These are phyloP conservation scores for Neotoxoptera formosana DNA, from an alignment of 1,140 invertebrate genomes.

Conservation along the genomic window DNA sequence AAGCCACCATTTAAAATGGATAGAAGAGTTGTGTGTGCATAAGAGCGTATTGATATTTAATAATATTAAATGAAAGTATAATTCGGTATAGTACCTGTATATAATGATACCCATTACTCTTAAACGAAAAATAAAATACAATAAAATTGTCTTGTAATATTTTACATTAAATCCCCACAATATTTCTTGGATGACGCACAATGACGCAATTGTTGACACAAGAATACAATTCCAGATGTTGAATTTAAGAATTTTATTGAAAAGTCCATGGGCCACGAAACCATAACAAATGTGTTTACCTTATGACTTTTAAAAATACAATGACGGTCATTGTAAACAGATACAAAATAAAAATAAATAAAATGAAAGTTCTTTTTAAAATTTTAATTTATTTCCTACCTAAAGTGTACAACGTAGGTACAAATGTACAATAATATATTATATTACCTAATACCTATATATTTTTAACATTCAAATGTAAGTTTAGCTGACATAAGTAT, in stretches of 20 bases:
- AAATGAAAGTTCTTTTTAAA: background rate
- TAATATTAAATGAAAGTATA: background rate
- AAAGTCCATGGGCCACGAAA: background rate
- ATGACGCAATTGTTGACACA: background rate
- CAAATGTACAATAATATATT: background rate
- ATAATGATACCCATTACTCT: background rate
- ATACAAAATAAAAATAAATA: background rate
- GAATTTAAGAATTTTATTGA: constrained; percentile 5
- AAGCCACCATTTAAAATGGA: background rate
- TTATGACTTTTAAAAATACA: background rate
- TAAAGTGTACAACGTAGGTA: background rate
- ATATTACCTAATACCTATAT: background rate
- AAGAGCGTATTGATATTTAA: background rate
- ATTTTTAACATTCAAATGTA: background rate
- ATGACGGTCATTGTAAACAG: background rate
- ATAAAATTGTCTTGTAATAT: background rate
- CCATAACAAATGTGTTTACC: background rate
- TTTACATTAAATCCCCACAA: background rate
- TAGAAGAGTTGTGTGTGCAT: background rate
- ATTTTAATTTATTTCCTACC: background rate
- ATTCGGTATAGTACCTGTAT: background rate
- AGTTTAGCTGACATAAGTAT: too few species aligned
- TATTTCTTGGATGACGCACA: background rate
- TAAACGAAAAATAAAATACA: background rate
- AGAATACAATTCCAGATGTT: background rate